Evolutionary conservation across 1,140 invertebrate species (phyloP).

Genomic region (Drosophila malerkotliana): DNA sequence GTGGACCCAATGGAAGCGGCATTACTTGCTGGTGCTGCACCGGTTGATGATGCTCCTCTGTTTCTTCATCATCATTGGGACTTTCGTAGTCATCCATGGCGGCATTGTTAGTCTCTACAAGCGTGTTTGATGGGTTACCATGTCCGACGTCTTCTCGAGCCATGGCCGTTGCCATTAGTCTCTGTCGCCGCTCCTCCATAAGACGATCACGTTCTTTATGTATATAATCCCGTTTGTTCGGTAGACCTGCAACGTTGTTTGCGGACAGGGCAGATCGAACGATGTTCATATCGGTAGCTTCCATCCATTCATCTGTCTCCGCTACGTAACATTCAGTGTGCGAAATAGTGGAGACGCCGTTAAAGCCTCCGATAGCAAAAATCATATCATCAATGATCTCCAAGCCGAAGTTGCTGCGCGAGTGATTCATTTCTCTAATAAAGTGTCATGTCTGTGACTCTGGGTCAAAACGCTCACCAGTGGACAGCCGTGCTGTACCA

Average conservation of each 20-base stretch:
- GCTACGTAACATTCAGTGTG: constrained; percentile 96
- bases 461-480: constrained; percentile 90
- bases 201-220: constrained; percentile 91
- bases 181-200: constrained; percentile 90
- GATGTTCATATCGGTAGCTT: constrained; percentile 94
- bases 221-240: constrained; percentile 94
- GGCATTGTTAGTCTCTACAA: constrained; percentile 56
- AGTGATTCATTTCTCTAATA: constrained; percentile 91
- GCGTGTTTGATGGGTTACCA: constrained; percentile 37
- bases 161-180: constrained; percentile 85
- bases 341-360: constrained; percentile 92
- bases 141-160: constrained; percentile 63
- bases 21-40: constrained; percentile 27
- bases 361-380: constrained; percentile 92
- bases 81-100: constrained; percentile 64
- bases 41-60: constrained; percentile 39
- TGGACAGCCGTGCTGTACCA: constrained; percentile 88
- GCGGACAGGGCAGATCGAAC: constrained; percentile 94
- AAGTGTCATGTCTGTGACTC: constrained; percentile 88
- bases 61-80: constrained; percentile 67
- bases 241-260: constrained; percentile 91
- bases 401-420: constrained; percentile 93
- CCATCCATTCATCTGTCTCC: constrained; percentile 92
- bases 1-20: constrained; percentile 25
- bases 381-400: constrained; percentile 92